Conservation (phyloP, 2,113 vertebrate genomes). For the Chinchilla lanigera region DNA sequence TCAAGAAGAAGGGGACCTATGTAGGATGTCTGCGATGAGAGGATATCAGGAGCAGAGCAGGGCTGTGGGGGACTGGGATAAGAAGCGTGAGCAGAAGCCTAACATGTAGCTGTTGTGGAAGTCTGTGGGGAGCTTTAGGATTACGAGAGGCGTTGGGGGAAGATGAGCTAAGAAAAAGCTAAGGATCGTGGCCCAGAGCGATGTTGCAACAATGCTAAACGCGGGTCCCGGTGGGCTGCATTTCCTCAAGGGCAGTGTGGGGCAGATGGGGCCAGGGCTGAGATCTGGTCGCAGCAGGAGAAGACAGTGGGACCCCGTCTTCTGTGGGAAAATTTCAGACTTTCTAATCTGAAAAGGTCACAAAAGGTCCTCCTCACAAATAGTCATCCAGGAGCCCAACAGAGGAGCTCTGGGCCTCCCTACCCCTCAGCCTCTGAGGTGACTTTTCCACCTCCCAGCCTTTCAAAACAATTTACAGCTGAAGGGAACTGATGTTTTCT, state of each 20-base stretch:
- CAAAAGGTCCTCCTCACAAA: constrained; percentile 72
- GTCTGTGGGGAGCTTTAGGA: neutral
- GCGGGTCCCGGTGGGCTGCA: neutral
- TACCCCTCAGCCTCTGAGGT: neutral
- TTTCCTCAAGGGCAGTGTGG: neutral
- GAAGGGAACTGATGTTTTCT: constrained; percentile 40
- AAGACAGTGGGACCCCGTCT: neutral
- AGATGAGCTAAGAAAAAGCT: neutral
- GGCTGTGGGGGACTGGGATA: neutral
- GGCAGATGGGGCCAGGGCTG: neutral
- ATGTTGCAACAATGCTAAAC: neutral
- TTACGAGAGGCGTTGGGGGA: neutral
- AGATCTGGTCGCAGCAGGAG: neutral
- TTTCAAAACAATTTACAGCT: constrained; percentile 62
- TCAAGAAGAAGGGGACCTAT: neutral
- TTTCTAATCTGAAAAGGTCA: too few relatives aligned
- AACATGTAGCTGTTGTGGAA: neutral
- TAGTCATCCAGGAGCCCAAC: neutral
- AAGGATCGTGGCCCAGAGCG: neutral
- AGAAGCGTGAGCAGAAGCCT: neutral
- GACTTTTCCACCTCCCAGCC: neutral
- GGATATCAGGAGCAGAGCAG: neutral
- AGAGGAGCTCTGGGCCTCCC: rapidly evolving
- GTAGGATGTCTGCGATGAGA: neutral
- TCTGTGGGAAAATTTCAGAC: too few relatives aligned